phyloP scores from a whole-genome alignment of 2,888 invertebrate species.

The Eristalis arbustorum region DNA sequence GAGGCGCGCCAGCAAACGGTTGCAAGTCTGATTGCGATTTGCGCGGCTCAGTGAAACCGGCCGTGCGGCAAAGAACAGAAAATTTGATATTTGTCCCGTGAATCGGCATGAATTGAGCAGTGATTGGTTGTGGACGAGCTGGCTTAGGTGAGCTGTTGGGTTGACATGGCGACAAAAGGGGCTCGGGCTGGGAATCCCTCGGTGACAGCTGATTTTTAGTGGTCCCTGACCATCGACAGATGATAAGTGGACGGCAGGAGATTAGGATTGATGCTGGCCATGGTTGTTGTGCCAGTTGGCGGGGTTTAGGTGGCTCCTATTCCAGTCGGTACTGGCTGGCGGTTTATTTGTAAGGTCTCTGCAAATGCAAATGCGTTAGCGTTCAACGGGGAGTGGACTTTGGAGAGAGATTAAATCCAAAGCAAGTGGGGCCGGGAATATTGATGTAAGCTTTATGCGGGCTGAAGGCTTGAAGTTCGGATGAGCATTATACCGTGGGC shows the following conservation, averaged over 20 bases:
- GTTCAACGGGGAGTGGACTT: neutral
- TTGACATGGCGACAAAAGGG: neutral
- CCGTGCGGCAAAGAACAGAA: neutral
- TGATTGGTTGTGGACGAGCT: conserved; percentile 11
- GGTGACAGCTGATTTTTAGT: neutral
- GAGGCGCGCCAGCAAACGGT: neutral
- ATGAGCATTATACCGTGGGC: neutral
- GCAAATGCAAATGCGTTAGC: too few species aligned
- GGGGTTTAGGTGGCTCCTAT: too few species aligned
- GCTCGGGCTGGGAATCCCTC: neutral
- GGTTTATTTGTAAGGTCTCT: neutral
- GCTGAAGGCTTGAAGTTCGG: too few species aligned
- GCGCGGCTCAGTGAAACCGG: neutral
- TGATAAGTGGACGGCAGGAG: neutral
- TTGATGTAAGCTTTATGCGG: neutral
- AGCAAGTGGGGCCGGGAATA: neutral
- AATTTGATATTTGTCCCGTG: conserved; percentile 8
- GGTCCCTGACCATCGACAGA: neutral
- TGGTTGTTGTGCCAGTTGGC: neutral
- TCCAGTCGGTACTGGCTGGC: neutral
- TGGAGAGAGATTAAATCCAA: neutral
- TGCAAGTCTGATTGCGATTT: neutral
- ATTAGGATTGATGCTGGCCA: neutral
- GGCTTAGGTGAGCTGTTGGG: neutral
- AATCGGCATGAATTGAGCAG: conserved; percentile 13